These are phyloP conservation scores for Lepidocolaptes lacrymiger DNA, from an alignment of 2,797 vertebrate species.

Conservation along the genomic window DNA sequence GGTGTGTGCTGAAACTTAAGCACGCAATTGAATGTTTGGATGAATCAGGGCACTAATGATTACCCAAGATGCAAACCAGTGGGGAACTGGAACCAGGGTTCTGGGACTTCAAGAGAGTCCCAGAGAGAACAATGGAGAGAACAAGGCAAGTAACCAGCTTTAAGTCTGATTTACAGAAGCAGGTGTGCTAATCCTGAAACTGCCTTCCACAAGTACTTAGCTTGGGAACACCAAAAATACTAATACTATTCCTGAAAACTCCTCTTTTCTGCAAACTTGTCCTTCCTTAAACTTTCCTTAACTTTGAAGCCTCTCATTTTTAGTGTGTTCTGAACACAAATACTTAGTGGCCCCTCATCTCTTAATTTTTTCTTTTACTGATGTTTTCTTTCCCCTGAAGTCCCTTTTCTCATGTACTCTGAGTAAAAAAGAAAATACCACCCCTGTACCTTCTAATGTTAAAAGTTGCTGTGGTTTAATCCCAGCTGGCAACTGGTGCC, in stretches of 20 bases:
- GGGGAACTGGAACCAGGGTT: neutral
- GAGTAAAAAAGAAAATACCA: neutral
- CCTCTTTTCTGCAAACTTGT: neutral
- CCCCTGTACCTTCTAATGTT: neutral
- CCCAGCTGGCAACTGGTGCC: neutral
- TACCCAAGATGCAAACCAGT: neutral
- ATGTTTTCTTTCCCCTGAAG: neutral
- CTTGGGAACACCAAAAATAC: neutral
- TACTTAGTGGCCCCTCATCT: neutral
- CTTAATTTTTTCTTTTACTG: neutral
- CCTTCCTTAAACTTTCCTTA: neutral
- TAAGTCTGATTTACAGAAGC: neutral
- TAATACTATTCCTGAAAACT: neutral
- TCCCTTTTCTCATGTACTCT: neutral
- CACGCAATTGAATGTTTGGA: neutral
- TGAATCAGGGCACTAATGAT: neutral
- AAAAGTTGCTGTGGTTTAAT: neutral
- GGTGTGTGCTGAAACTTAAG: constrained; percentile 7
- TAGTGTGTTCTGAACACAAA: neutral
- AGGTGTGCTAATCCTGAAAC: neutral
- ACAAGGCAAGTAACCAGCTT: neutral
- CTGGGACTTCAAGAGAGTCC: neutral
- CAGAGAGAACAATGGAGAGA: too few species aligned
- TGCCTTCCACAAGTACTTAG: neutral
- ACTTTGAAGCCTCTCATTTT: neutral